Base-by-base conservation (phyloP, 1,140 invertebrate genomes). In the Tigriopus japonicus region DNA sequence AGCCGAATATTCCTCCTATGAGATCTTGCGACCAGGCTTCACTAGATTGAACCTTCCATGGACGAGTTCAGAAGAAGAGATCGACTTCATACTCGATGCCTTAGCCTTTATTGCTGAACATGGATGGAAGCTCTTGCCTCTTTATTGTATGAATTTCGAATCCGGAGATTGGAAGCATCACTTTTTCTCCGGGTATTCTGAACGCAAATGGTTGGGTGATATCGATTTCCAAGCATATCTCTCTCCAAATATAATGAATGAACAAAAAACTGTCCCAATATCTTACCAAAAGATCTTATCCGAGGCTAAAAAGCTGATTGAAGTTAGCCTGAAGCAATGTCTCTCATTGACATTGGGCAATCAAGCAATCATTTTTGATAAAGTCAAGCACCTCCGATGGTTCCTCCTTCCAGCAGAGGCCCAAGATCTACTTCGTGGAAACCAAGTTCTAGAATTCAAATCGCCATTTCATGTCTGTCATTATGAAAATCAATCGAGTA, bases 151-250 rank as follows among this genome's bases (percentile, higher is more conserved):
- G 12, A 87, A 91, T 70, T 78, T 83, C 5, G 82, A 90, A 69
- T 92, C 86, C 9, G 88, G 84, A 0, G 87, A 91, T 73, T 94
- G 87, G 86, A 78, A 83, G 62, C 87, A 92, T 69, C 81, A 84
- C 67, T 80, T 84, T 0, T 84, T 86, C 68, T 77, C 81, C 43
- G 79, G 75, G 63, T 65, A 58, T 52, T 60, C 62, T 24, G 85
- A 90, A 62, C 77, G 84, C 40, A 87, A 85, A 69, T 89, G 86
- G 77, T 72, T 93, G 10, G 80, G 82, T 51, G 78, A 81, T n/a
- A 79, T 90, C 45, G 75, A 80, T 59, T 90, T 87, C 66, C 77
- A 79, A 42, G 85, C 28, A 5, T 87, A 65, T 85, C 83, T 68
- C 70, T 88, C 13, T 80, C 85, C 68, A 83, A 67, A 42, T n/a